A percentile compares a stretch with the other conserved stretches of the same genome.
Conservation (phyloP, 1,140 invertebrate genomes). For the Tribolium castaneum region DNA sequence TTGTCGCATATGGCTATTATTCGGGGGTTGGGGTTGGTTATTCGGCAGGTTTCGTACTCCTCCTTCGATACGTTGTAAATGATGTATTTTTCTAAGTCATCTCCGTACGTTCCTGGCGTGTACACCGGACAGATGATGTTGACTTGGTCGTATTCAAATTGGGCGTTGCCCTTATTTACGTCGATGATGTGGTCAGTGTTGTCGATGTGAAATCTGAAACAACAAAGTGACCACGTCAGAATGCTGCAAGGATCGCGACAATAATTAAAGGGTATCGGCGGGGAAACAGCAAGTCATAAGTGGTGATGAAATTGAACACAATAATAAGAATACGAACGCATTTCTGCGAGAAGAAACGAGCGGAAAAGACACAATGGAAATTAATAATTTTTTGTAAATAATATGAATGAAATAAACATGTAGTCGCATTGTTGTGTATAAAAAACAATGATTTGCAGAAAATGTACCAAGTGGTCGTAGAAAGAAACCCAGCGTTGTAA, state of each 20-base stretch:
- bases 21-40: constrained; percentile 90
- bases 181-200: constrained; percentile 97
- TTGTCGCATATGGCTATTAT: constrained; percentile 96
- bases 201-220: constrained; percentile 94
- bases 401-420: constrained; percentile 25
- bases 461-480: constrained; percentile 21
- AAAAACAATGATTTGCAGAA: constrained; percentile 35
- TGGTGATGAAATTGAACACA: background rate
- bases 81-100: constrained; percentile 93
- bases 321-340: background rate
- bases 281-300: background rate
- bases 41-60: constrained; percentile 93
- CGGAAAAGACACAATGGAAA: constrained; percentile 10
- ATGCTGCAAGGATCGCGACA: background rate
- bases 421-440: constrained; percentile 11
- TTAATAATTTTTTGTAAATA: constrained; percentile 30
- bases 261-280: background rate
- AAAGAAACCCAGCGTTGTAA: constrained; percentile 28
- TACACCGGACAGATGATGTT: constrained; percentile 96
- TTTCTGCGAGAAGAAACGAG: background rate
- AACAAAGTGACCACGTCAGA: constrained; percentile 44
- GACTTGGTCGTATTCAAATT: constrained; percentile 94
- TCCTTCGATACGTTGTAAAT: constrained; percentile 97
- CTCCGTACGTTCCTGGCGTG: constrained; percentile 84
- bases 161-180: constrained; percentile 91